Conservation (phyloP, 2,113 vertebrate genomes). For the Grus americana region DNA sequence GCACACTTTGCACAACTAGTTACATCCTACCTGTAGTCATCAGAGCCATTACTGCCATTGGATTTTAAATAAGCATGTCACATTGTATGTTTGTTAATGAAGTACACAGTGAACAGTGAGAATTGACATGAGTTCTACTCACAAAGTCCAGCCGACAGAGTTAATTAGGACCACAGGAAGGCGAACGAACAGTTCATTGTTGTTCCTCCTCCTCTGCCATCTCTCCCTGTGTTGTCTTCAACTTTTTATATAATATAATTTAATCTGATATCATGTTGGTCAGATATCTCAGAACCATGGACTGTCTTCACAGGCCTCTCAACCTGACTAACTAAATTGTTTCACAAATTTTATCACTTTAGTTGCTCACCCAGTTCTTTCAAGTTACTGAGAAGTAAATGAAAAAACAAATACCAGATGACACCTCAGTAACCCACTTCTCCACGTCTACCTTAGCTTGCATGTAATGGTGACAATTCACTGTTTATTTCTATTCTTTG, state of each 20-base stretch:
- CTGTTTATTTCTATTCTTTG: neutral
- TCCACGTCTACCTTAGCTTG: neutral
- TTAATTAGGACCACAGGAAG: neutral
- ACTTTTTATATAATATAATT: neutral
- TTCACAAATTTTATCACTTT: neutral
- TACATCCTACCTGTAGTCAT: neutral
- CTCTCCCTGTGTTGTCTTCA: neutral
- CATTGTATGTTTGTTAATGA: neutral
- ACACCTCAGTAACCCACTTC: neutral
- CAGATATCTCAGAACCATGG: neutral
- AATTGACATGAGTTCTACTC: neutral
- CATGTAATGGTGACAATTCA: neutral
- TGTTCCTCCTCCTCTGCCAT: neutral
- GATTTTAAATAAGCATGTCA: neutral
- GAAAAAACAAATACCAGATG: neutral
- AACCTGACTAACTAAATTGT: neutral
- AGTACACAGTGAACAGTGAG: neutral
- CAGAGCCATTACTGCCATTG: neutral
- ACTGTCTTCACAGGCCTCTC: neutral
- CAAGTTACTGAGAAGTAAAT: neutral
- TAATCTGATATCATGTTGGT: neutral
- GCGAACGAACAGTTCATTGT: neutral
- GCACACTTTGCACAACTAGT: neutral
- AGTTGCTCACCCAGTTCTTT: neutral
- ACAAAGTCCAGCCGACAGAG: neutral